Evolutionary conservation across 2,113 vertebrate species (phyloP).

Genomic region (Sinocyclocheilus grahami): DNA sequence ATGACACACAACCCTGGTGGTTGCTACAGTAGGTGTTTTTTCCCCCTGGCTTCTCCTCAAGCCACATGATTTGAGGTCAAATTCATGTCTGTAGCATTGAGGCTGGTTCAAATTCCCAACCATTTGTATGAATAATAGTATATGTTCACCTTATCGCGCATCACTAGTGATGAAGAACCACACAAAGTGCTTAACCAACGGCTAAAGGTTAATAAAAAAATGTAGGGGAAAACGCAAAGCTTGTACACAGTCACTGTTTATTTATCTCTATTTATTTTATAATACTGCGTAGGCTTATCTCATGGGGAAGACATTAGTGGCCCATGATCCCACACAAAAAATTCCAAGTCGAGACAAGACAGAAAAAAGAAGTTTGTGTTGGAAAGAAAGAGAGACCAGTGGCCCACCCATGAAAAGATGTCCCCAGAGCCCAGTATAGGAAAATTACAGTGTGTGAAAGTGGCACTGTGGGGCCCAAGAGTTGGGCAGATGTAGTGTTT

Average conservation of each 20-base stretch:
- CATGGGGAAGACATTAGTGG: not conserved
- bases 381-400: conserved; percentile 65
- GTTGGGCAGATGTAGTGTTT: conserved; percentile 50
- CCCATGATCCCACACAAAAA: conserved; percentile 39
- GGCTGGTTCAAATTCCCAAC: not conserved
- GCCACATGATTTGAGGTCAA: not conserved
- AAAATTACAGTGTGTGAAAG: conserved; percentile 60
- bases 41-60: not conserved
- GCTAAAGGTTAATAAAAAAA: not conserved
- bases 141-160: not conserved
- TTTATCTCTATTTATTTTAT: not conserved
- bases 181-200: not conserved
- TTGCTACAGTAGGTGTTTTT: not conserved
- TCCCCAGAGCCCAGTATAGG: conserved; percentile 64
- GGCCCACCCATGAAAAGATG: conserved; percentile 68
- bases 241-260: not conserved
- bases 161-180: not conserved
- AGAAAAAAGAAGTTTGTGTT: not conserved
- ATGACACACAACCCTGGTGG: not conserved
- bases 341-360: conserved; percentile 46
- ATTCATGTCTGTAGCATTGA: not conserved
- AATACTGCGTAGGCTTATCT: not conserved
- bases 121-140: not conserved
- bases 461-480: conserved; percentile 44
- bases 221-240: not conserved